Base-by-base conservation (phyloP, 1,140 invertebrate species). In the Tetramorium alpestre region DNA sequence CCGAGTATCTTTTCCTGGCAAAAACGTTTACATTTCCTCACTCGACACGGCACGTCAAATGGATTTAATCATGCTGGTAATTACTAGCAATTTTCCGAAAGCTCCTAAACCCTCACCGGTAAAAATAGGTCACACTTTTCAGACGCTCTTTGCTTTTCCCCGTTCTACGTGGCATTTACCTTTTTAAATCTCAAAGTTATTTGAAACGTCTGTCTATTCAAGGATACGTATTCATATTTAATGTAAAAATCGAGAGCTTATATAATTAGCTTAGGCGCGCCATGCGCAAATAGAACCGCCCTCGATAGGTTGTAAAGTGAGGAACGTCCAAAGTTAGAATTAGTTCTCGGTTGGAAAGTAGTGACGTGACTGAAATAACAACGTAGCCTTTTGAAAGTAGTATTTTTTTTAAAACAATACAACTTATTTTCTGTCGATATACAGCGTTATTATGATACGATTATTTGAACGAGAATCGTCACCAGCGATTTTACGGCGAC, bases 221-320 rank as follows among this genome's bases (percentile, higher is more conserved):
- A 7, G 13, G 16, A 56, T 13, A 7, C 56, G 13, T 54, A 16
- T 49, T 73, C 11, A 69, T 33, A 67, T 73, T 47, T 84, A 25
- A 82, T 47, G 18, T 56, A 60, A 8, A 28, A 82, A 38, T 73
- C 18, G 51, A 58, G 6, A 10, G 41, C 3, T 84, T 73, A 22
- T 84, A 38, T 84, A 84, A 73, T 73, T 73, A 84, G 41, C 25
- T 13, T 22, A n/a, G n/a, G 44, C 13, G 49, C 1, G 7, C 22
- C 33, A 11, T 28, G 4, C 41, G 2, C 25, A 72, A 44, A 58
- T 70, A 56, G n/a, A 82, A 44, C 51, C 41, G 38, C 7, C 38
- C 18, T 58, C 49, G 51, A 81, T 58, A 25, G 13, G 13, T 67
- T 80, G 7, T 16, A 10, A 33, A 28, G 22, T 3, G 38, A 54